A percentile compares a stretch with the other conserved stretches of the same genome.
Evolutionary conservation across 2,113 vertebrate species (phyloP).

Genomic region (Budorcas taxicolor): DNA sequence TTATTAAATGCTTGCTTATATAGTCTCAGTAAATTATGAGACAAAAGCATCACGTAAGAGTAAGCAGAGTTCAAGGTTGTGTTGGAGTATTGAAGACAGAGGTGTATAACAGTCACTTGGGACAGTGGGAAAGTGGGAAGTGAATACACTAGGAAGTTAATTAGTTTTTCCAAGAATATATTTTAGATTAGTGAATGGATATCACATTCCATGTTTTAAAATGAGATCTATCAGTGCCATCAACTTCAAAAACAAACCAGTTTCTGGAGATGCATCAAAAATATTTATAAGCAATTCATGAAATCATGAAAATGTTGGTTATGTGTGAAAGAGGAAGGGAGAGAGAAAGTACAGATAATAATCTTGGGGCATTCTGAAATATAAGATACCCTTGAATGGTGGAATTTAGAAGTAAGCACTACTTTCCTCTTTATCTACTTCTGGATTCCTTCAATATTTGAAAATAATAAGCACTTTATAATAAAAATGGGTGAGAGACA

Average conservation of each 20-base stretch:
- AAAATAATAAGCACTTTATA: not conserved
- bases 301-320: not conserved
- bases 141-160: not conserved
- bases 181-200: not conserved
- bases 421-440: not conserved
- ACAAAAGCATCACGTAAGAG: not conserved
- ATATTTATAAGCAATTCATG: not conserved
- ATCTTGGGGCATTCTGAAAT: not conserved
- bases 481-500: not conserved
- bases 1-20: not conserved
- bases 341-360: not conserved
- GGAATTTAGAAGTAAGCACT: not conserved
- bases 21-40: not conserved
- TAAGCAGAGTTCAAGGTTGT: not conserved
- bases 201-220: not conserved
- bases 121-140: not conserved
- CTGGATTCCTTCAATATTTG: not conserved
- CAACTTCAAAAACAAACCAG: not conserved
- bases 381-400: not conserved
- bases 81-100: not conserved
- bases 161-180: not conserved
- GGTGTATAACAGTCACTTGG: not conserved
- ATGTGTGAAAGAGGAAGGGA: too few species aligned
- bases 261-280: not conserved
- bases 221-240: not conserved